Conservation (phyloP, 2,888 invertebrate species). For the Tipula helvola region DNA sequence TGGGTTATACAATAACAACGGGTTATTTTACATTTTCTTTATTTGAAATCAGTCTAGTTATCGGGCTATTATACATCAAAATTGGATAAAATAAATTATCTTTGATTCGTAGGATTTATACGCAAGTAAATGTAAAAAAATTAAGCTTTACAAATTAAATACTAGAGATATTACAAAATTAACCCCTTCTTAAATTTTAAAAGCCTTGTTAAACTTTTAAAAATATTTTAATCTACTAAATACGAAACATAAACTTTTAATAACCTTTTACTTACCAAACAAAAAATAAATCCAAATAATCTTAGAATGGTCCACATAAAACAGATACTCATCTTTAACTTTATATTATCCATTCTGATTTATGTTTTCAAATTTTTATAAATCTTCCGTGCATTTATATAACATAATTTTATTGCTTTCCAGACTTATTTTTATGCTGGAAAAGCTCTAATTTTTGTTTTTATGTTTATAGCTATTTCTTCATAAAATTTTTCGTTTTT, state of each 20-base stretch:
- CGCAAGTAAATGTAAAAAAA: no score
- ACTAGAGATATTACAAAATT: no score
- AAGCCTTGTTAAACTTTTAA: not conserved
- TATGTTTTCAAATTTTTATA: not conserved
- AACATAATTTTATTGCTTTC: not conserved
- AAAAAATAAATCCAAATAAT: not conserved
- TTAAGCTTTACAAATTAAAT: no score
- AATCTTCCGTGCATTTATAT: not conserved
- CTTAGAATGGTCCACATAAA: not conserved
- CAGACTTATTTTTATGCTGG: not conserved
- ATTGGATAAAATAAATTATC: no score
- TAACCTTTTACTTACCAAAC: not conserved
- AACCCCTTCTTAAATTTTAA: no score
- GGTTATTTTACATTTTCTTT: no score
- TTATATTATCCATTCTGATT: not conserved
- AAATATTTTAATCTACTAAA: not conserved
- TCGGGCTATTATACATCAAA: no score
- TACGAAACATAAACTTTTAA: not conserved
- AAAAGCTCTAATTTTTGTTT: not conserved
- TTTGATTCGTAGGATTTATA: no score
- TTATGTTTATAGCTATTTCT: not conserved
- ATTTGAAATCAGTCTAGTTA: no score
- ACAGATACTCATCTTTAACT: not conserved
- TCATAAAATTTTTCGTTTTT: not conserved
- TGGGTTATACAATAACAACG: no score